Evolutionary conservation across 2,888 invertebrate species (phyloP).

Genomic region (Melinaea menophilus): DNA sequence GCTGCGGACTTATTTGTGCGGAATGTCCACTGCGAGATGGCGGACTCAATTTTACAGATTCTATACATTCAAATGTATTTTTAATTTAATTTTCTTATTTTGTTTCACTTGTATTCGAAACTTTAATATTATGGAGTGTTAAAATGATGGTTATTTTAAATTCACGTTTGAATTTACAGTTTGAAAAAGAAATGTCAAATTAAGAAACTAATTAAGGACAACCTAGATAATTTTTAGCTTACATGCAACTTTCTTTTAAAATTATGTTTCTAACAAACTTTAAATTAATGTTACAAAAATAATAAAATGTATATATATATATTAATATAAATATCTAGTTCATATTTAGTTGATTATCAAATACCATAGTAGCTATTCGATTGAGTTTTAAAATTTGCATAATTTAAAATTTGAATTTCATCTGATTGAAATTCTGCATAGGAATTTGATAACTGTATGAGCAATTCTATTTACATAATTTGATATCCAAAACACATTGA

Average conservation of each 20-base stretch:
- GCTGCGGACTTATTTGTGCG: slow-evolving; percentile 45
- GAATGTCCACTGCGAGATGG: slow-evolving; percentile 44
- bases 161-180: too few relatives aligned
- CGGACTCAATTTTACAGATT: slow-evolving; percentile 7
- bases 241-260: too few relatives aligned
- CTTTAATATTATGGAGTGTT: background rate
- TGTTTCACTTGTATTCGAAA: background rate
- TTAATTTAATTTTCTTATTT: slow-evolving; percentile 7
- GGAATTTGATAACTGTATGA: slow-evolving; percentile 19
- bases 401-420: slow-evolving; percentile 23
- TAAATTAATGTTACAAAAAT: too few relatives aligned
- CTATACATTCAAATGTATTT: slow-evolving; percentile 15
- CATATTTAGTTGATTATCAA: slow-evolving; percentile 3
- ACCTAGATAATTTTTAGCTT: too few relatives aligned
- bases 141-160: too few relatives aligned
- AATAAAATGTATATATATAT: too few relatives aligned
- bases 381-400: slow-evolving; percentile 26
- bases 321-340: background rate
- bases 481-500: slow-evolving; percentile 1
- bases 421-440: slow-evolving; percentile 25
- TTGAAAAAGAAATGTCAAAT: too few relatives aligned
- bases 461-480: slow-evolving; percentile 22
- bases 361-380: slow-evolving; percentile 13
- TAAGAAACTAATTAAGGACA: too few relatives aligned
- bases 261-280: too few relatives aligned